Percentiles rank a stretch among this genome's conserved stretches.
These are phyloP conservation scores for Zingel zingel DNA, from an alignment of 2,113 vertebrate genomes.

Conservation along the genomic window DNA sequence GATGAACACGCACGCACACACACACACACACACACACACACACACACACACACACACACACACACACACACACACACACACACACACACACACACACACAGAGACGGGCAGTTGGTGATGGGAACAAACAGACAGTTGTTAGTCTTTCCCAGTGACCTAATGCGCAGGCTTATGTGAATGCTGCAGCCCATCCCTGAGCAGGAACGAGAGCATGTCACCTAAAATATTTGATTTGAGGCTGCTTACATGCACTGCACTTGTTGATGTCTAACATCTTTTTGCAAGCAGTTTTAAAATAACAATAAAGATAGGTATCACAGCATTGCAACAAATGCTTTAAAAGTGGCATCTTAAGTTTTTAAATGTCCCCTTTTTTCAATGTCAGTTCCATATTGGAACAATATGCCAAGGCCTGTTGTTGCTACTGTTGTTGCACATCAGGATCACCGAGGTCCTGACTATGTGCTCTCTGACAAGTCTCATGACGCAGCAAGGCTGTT, in stretches of 20 bases:
- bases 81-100: slow-evolving; percentile 49
- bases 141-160: slow-evolving; percentile 82
- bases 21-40: neutral
- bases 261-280: slow-evolving; percentile 1
- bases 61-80: slow-evolving; percentile 25
- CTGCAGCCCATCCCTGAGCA: slow-evolving; percentile 78
- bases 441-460: slow-evolving; percentile 44
- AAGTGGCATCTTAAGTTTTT: neutral
- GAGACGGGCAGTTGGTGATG: slow-evolving; percentile 68
- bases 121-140: slow-evolving; percentile 84
- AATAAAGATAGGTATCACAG: neutral
- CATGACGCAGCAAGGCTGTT: slow-evolving; percentile 59
- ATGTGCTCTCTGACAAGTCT: slow-evolving; percentile 54
- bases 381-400: neutral
- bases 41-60: slow-evolving; percentile 14
- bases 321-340: neutral
- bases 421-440: slow-evolving; percentile 51
- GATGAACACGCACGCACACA: neutral
- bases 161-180: slow-evolving; percentile 80
- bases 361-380: neutral
- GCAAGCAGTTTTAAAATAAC: neutral
- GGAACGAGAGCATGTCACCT: slow-evolving; percentile 69
- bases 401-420: neutral
- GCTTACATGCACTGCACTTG: slow-evolving; percentile 27
- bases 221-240: slow-evolving; percentile 52